Evolutionary conservation across 2,113 vertebrate species (phyloP).

Genomic region (Rhinichthys klamathensis): DNA sequence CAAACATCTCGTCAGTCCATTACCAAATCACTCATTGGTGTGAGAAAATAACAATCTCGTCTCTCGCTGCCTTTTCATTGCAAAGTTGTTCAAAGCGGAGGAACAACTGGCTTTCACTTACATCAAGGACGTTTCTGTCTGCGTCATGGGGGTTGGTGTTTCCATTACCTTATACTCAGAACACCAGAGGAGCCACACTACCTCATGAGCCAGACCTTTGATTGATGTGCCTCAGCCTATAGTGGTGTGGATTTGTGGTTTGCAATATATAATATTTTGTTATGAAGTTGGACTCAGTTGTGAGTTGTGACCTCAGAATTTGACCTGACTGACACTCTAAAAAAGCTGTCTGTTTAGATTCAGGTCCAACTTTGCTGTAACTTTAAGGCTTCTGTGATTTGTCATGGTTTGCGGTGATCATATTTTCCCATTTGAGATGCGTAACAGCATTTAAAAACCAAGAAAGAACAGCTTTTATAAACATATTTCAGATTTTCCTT

Average conservation of each 20-base stretch:
- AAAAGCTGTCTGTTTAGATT: constrained; percentile 17
- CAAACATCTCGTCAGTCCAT: constrained; percentile 42
- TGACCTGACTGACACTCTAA: constrained; percentile 9
- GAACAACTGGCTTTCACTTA: constrained; percentile 39
- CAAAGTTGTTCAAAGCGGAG: constrained; percentile 4
- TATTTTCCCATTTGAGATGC: constrained; percentile 11
- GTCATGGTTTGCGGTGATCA: neutral
- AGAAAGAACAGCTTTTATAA: neutral
- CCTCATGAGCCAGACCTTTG: constrained; percentile 23
- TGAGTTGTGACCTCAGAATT: neutral
- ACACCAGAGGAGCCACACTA: constrained; percentile 29
- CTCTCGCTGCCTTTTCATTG: constrained; percentile 7
- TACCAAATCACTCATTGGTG: constrained; percentile 15
- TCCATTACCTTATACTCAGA: constrained; percentile 32
- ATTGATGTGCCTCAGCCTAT: constrained; percentile 17
- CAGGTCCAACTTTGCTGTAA: neutral
- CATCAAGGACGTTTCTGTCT: constrained; percentile 28
- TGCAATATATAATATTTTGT: constrained; percentile 4
- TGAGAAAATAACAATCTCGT: neutral
- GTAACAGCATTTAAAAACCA: neutral
- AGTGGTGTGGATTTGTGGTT: constrained; percentile 35
- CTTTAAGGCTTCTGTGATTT: constrained; percentile 10
- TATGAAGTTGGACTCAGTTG: constrained; percentile 2
- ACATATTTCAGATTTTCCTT: constrained; percentile 12
- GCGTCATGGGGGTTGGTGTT: constrained; percentile 26